These are phyloP conservation scores for Protosalanx chinensis DNA, from an alignment of 2,797 vertebrate species.

Conservation along the genomic window DNA sequence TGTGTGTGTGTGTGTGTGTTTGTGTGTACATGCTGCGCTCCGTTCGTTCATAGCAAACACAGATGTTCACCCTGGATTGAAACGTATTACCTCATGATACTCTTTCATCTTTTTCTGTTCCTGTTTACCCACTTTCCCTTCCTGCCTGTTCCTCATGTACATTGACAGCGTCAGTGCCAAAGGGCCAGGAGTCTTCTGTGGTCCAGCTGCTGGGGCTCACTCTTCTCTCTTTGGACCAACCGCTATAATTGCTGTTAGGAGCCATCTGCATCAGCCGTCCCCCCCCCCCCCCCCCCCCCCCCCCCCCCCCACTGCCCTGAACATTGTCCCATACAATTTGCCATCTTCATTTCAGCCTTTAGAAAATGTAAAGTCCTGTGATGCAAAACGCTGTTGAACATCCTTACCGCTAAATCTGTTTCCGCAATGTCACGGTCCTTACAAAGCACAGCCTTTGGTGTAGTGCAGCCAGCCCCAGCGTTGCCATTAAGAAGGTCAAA, in stretches of 20 bases:
- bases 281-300: not conserved
- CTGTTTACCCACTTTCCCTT: not conserved
- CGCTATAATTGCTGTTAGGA: conserved; percentile 3
- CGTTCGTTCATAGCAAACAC: conserved; percentile 57
- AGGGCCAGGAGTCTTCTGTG: conserved; percentile 1
- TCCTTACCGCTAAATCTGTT: not conserved
- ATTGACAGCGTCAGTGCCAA: not conserved
- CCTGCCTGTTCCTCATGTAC: conserved; percentile 13
- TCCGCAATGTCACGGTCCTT: not conserved
- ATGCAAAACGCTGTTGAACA: not conserved
- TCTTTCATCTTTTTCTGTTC: not conserved
- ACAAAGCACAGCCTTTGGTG: conserved; percentile 9
- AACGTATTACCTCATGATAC: conserved; percentile 54
- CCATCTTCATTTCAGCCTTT: not conserved
- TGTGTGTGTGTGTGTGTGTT: conserved; percentile 5
- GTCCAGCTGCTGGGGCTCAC: not conserved
- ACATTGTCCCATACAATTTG: not conserved
- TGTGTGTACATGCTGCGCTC: conserved; percentile 39
- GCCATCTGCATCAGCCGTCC: conserved; percentile 36
- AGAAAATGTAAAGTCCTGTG: not conserved
- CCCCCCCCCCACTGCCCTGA: not conserved
- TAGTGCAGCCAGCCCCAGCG: conserved; percentile 19
- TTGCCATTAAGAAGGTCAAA: conserved; percentile 34
- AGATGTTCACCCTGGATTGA: conserved; percentile 58
- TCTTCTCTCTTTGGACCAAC: not conserved